Conservation (phyloP, 2,797 vertebrate species). For the Pagetopsis macropterus region DNA sequence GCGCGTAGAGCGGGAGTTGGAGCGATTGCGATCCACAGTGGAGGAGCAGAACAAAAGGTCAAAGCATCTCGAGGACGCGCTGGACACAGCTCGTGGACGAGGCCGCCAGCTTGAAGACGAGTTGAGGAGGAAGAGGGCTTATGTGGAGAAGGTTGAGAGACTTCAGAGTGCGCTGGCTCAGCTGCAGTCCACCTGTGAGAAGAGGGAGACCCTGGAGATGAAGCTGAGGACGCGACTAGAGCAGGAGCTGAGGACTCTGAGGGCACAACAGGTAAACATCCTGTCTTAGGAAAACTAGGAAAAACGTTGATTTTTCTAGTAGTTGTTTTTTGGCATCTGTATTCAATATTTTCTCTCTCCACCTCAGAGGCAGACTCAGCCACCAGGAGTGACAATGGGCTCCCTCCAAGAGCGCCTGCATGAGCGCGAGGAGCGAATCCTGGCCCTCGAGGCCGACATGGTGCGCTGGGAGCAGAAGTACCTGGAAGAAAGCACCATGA, state of each 20-base stretch:
- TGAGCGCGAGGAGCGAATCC: constrained; percentile 94
- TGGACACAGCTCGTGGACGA: constrained; percentile 86
- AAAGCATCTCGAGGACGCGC: constrained; percentile 89
- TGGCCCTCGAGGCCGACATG: constrained; percentile 96
- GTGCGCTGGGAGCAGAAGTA: constrained; percentile 99
- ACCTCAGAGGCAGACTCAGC: constrained; percentile 77
- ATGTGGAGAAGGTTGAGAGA: constrained; percentile 95
- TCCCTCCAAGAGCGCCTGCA: constrained; percentile 91
- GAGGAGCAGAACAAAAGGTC: constrained; percentile 88
- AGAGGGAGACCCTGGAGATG: constrained; percentile 93
- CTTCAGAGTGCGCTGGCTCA: constrained; percentile 95
- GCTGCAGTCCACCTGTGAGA: constrained; percentile 96
- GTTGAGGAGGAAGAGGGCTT: constrained; percentile 91
- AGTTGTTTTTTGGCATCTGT: background rate
- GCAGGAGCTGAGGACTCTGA: constrained; percentile 93
- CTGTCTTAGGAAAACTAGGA: background rate
- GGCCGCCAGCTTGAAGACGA: constrained; percentile 90
- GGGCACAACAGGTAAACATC: constrained; percentile 91
- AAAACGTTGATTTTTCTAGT: background rate
- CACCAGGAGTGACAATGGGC: constrained; percentile 61
- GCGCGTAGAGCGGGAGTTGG: constrained; percentile 88
- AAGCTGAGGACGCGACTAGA: constrained; percentile 93
- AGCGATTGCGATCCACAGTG: constrained; percentile 81
- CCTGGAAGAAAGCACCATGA: constrained; percentile 97
- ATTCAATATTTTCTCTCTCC: background rate